Evolutionary conservation across 1,140 invertebrate genomes (phyloP).

Genomic region (Drosophila mayri): DNA sequence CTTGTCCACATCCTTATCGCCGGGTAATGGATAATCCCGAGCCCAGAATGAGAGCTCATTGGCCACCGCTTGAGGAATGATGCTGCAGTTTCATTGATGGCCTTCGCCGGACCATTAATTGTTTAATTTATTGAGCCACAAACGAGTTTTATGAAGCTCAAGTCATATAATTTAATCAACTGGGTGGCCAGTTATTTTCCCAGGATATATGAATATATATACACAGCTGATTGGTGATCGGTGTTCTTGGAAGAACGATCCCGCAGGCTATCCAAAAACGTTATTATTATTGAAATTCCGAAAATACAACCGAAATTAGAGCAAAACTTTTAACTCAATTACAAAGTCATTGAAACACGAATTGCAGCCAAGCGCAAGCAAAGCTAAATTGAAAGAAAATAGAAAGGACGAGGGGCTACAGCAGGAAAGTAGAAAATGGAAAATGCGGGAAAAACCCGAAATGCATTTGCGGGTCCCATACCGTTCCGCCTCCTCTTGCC

Average conservation of each 20-base stretch:
- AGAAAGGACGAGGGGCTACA: neutral
- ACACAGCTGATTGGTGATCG: constrained; percentile 1
- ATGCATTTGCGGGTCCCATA: constrained; percentile 25
- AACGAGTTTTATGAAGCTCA: constrained; percentile 56
- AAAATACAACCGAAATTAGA: constrained; percentile 50
- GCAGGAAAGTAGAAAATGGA: constrained; percentile 19
- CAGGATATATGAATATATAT: neutral
- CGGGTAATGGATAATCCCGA: constrained; percentile 33
- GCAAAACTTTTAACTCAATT: constrained; percentile 72
- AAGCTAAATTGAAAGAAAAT: constrained; percentile 24
- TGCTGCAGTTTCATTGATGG: constrained; percentile 68
- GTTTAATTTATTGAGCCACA: constrained; percentile 68
- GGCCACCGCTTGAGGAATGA: constrained; percentile 41
- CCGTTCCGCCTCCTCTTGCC: neutral
- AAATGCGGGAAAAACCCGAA: constrained; percentile 34
- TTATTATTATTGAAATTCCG: constrained; percentile 27
- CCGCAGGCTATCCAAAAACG: neutral
- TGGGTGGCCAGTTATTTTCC: constrained; percentile 1
- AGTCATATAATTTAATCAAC: constrained; percentile 35
- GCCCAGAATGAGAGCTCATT: constrained; percentile 36
- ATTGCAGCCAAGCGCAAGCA: constrained; percentile 48
- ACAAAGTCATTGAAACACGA: constrained; percentile 63
- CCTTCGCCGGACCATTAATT: constrained; percentile 60
- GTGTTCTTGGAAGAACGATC: neutral
- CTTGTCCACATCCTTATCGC: constrained; percentile 23